Conservation (phyloP, 2,888 invertebrate genomes). For the Dynastes grantii region DNA sequence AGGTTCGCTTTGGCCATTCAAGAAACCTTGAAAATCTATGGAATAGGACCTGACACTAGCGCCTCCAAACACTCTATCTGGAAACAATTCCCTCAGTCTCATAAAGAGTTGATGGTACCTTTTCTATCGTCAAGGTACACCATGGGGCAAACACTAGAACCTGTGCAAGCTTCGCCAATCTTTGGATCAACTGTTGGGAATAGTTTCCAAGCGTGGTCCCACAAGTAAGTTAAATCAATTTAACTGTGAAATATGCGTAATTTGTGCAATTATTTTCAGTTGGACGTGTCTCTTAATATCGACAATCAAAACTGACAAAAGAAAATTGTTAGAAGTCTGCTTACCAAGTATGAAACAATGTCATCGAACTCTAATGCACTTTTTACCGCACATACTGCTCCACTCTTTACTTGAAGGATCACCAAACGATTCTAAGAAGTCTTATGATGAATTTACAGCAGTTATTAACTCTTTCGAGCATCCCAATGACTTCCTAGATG, state of each 20-base stretch:
- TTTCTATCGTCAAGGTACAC: conserved; percentile 80
- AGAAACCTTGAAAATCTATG: conserved; percentile 82
- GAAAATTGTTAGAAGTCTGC: conserved; percentile 78
- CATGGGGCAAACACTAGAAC: conserved; percentile 67
- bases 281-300: conserved; percentile 83
- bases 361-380: conserved; percentile 80
- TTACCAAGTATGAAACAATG: conserved; percentile 85
- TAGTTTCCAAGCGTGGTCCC: conserved; percentile 83
- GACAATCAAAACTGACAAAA: conserved; percentile 75
- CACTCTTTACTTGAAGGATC: conserved; percentile 76
- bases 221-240: conserved; percentile 71
- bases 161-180: conserved; percentile 73
- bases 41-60: conserved; percentile 76
- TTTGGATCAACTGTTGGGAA: conserved; percentile 80
- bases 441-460: conserved; percentile 74
- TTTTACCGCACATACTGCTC: conserved; percentile 82
- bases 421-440: conserved; percentile 67
- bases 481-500: conserved; percentile 52
- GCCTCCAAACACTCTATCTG: conserved; percentile 77
- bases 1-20: conserved; percentile 87
- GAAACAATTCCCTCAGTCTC: conserved; percentile 80
- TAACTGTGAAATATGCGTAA: background rate
- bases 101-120: conserved; percentile 85
- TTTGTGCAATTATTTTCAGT: conserved; percentile 64
- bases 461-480: conserved; percentile 69